phyloP scores from a whole-genome alignment of 2,113 vertebrate species.

The Forbesichthys papilliferus region DNA sequence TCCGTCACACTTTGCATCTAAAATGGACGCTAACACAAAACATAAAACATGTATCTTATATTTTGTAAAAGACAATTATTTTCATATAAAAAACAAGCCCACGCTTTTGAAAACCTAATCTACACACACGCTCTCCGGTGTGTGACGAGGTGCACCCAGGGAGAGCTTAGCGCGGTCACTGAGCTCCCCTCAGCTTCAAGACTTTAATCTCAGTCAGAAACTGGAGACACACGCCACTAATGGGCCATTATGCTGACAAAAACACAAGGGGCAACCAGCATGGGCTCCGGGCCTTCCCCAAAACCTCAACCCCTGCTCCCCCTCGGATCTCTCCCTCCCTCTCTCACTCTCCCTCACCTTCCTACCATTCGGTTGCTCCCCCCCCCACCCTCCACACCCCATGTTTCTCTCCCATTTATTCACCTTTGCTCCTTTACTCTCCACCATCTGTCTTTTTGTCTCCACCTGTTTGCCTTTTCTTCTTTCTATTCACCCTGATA shows the following conservation, averaged over 20 bases:
- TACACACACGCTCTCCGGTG: conserved; percentile 8
- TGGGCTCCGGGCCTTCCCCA: conserved; percentile 52
- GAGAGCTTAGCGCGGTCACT: conserved; percentile 58
- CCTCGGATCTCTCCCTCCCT: neutral
- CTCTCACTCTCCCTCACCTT: neutral
- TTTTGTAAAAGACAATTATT: no score
- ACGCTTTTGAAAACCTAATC: no score
- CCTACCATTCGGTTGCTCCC: neutral
- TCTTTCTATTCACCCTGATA: no score
- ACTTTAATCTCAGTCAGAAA: conserved; percentile 75
- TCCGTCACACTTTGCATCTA: no score
- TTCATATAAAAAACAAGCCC: no score
- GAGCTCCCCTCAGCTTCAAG: conserved; percentile 63
- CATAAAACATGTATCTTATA: no score
- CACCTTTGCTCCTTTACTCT: neutral
- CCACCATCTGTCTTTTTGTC: neutral
- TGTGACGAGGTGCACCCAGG: conserved; percentile 45
- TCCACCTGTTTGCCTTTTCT: neutral
- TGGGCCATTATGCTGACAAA: conserved; percentile 67
- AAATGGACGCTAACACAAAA: no score
- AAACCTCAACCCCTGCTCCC: conserved; percentile 28
- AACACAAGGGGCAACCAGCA: conserved; percentile 54
- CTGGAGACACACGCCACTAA: conserved; percentile 65
- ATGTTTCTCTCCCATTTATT: conserved; percentile 5
- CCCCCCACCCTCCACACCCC: neutral